These are phyloP conservation scores for Bursaphelenchus mucronatus DNA, from an alignment of 1,140 invertebrate genomes.

Conservation along the genomic window DNA sequence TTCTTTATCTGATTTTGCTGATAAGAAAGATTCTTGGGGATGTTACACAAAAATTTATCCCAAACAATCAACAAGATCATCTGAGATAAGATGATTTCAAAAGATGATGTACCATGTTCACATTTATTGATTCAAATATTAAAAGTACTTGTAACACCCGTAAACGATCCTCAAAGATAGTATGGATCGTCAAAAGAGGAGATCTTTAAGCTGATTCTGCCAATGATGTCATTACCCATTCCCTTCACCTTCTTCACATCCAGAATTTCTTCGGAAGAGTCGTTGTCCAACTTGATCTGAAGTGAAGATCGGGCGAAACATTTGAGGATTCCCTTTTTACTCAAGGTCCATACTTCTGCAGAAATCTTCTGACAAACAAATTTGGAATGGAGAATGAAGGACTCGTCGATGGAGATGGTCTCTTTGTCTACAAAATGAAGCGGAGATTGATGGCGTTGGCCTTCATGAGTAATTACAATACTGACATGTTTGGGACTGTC, in stretches of 20 bases:
- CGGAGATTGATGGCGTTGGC: slow-evolving; percentile 13
- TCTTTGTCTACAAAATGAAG: slow-evolving; percentile 16
- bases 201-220: slow-evolving; percentile 34
- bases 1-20: too few relatives aligned
- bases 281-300: slow-evolving; percentile 34
- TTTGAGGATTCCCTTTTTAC: slow-evolving; percentile 27
- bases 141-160: too few relatives aligned
- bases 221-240: slow-evolving; percentile 17
- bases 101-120: too few relatives aligned
- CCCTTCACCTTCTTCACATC: slow-evolving; percentile 19
- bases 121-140: too few relatives aligned
- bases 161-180: slow-evolving; percentile 40
- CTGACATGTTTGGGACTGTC: slow-evolving; percentile 5
- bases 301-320: slow-evolving; percentile 23
- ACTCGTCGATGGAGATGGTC: slow-evolving; percentile 31
- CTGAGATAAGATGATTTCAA: too few relatives aligned
- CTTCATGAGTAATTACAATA: not conserved
- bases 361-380: slow-evolving; percentile 6
- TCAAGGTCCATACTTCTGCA: slow-evolving; percentile 19
- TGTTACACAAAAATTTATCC: too few relatives aligned
- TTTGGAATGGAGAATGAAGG: slow-evolving; percentile 41
- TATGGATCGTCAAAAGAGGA: slow-evolving; percentile 50
- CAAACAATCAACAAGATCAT: too few relatives aligned
- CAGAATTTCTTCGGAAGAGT: slow-evolving; percentile 38
- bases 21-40: too few relatives aligned